Base-by-base conservation (phyloP, 2,113 vertebrate genomes). In the Callipepla californica region DNA sequence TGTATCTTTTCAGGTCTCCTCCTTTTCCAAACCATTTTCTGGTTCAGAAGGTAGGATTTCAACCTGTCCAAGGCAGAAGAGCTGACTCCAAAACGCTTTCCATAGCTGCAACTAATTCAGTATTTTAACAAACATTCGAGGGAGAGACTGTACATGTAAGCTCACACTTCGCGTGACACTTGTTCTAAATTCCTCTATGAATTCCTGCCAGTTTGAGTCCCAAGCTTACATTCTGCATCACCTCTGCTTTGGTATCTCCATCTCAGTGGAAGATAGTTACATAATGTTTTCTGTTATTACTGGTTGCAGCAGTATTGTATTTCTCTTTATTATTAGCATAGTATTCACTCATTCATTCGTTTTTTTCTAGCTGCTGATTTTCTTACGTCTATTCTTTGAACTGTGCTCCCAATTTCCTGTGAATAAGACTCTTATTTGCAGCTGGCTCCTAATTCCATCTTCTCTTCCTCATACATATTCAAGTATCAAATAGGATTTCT, bases 321-420 rank as follows among this genome's bases (percentile, higher is more conserved):
- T 89, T 91, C 62, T 94, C 38, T 80, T 92, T 91, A 92, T 90
- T 86, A 78, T 61, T 50, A 88, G 47, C 34, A 70, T 23, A 85
- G 32, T 16, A 78, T 62, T 83, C 73, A 83, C 77, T 87, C 57
- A 66, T 58, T 58, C 66, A 75, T 66, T 75, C 23, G 69, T 83
- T 86, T 50, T 92, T 32, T 90, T 84, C 69, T 79, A 85, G 34
- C 51, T 85, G 66, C 23, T 80, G 78, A 92, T 53, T 83, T 88
- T 70, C 86, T 89, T 73, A 81, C 87, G 85, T 17, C 76, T 34
- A 72, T 68, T 90, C 80, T 87, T 87, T 96, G 80, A 93, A 94
- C 86, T 93, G 74, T 90, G 83, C 74, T 92, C 92, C 83, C 74
- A 89, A 85, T 95, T 93, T 96, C 77, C 86, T 81, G 53, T 74